These are phyloP conservation scores for Tapirus indicus DNA, from an alignment of 2,797 vertebrate genomes.

Conservation along the genomic window DNA sequence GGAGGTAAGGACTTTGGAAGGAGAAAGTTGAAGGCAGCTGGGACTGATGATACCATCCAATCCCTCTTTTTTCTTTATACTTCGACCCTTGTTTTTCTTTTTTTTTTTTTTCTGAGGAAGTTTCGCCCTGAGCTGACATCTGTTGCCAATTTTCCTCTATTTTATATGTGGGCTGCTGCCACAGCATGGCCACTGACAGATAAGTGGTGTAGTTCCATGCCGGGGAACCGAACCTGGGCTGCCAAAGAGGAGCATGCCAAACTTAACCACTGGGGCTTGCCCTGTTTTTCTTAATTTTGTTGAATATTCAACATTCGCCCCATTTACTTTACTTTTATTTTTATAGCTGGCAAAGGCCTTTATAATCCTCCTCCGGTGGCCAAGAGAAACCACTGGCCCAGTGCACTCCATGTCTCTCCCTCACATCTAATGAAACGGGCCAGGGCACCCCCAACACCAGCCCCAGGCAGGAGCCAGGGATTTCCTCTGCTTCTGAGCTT, in stretches of 20 bases:
- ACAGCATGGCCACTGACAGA: too few relatives aligned
- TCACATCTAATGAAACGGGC: background rate
- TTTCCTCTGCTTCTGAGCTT: background rate
- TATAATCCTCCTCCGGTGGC: background rate
- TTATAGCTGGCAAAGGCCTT: background rate
- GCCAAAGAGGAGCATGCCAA: too few relatives aligned
- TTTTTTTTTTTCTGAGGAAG: too few relatives aligned
- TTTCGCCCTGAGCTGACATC: too few relatives aligned
- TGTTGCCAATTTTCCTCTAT: too few relatives aligned
- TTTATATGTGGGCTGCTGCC: too few relatives aligned
- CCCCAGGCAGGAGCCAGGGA: background rate
- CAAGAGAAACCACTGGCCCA: background rate
- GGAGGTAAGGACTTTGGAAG: background rate
- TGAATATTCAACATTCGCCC: background rate
- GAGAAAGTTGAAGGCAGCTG: background rate
- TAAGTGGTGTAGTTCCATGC: too few relatives aligned
- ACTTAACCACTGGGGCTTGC: too few relatives aligned
- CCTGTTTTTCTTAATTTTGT: background rate
- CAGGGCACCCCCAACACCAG: background rate
- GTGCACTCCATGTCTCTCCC: background rate
- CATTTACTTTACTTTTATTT: background rate
- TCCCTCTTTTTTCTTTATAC: background rate
- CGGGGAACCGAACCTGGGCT: too few relatives aligned
- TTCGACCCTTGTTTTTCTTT: background rate
- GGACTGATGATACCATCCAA: too few relatives aligned